Base-by-base conservation (phyloP, 2,888 invertebrate genomes). In the Lampropteryx suffumata region DNA sequence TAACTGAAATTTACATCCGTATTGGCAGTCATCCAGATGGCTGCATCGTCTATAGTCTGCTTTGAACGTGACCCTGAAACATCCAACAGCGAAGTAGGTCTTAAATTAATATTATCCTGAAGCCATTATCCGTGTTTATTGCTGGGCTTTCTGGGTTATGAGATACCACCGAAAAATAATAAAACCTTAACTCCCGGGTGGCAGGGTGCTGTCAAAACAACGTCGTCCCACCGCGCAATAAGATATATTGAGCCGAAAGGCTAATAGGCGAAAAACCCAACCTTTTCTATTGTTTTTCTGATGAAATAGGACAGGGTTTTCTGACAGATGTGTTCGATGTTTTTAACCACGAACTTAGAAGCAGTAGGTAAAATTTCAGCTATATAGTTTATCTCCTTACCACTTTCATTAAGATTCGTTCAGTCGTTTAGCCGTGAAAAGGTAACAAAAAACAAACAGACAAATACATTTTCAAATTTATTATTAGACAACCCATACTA, bases 171-270 rank as follows among this genome's bases (percentile, higher is more conserved):
- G 30, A 44, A 48, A 44, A 48, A 48, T 36, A 53, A 48, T 53
- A 48, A 44, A 53, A 48, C 10, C 21, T 13, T 7, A 26, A 32
- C 10, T 36, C n/a, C 42, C 39, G 35, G 44, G 48, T 14, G 44
- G 48, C 21, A 28, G 36, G 29, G 44, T 9, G 32, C 40, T 49
- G 44, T 45, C 48, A 53, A 49, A 48, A 48, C 44, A 48, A 48
- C 46, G 9, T 51, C 39, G 32, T 36, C 27, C 39, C 47, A 21
- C 43, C 21, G 24, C 29, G 37, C 47, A 52, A 47, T 52, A 34
- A 52, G 43, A 47, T 52, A 47, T 52, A 52, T 51, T 52, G 52
- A 51, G 37, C 37, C 39, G 5, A 43, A 52, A 47, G 41, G 48
- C 48, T 48, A 48, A 48, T 48, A 43, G 42, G 34, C 39, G 39